phyloP scores from a whole-genome alignment of 2,888 invertebrate species.

The Geophilus truncorum region DNA sequence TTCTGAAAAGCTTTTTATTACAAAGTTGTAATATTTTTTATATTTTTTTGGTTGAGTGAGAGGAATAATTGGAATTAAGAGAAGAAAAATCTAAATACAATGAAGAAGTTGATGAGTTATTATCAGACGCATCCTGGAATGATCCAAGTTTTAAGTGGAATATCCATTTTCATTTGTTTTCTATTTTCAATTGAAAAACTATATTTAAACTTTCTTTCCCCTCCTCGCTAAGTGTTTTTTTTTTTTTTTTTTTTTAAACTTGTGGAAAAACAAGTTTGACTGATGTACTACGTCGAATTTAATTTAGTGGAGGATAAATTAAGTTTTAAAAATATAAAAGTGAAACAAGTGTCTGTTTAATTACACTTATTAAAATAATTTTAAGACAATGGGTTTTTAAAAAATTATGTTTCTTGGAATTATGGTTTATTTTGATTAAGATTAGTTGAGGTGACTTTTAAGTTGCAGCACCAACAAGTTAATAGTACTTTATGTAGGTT shows the following conservation, averaged over 20 bases:
- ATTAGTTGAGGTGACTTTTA: background rate
- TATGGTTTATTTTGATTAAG: background rate
- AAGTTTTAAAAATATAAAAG: background rate
- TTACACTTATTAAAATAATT: no score
- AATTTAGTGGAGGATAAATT: background rate
- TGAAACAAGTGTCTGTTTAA: no score
- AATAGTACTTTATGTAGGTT: constrained; percentile 1
- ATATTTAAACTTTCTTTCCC: background rate
- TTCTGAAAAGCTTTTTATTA: background rate
- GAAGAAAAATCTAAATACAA: constrained; percentile 5
- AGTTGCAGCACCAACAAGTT: background rate
- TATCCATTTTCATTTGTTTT: background rate
- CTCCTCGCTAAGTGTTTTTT: background rate
- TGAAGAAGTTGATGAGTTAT: background rate
- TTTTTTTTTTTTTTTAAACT: background rate
- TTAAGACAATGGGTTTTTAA: no score
- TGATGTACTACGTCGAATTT: no score
- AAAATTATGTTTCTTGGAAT: no score
- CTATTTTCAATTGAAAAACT: background rate
- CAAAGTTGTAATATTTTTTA: no score
- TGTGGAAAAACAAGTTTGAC: no score
- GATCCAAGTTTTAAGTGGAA: background rate
- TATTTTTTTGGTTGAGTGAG: background rate
- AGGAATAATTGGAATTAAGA: background rate
- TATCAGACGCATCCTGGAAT: background rate